Conservation (phyloP, 2,888 invertebrate species). For the Elegia similella region DNA sequence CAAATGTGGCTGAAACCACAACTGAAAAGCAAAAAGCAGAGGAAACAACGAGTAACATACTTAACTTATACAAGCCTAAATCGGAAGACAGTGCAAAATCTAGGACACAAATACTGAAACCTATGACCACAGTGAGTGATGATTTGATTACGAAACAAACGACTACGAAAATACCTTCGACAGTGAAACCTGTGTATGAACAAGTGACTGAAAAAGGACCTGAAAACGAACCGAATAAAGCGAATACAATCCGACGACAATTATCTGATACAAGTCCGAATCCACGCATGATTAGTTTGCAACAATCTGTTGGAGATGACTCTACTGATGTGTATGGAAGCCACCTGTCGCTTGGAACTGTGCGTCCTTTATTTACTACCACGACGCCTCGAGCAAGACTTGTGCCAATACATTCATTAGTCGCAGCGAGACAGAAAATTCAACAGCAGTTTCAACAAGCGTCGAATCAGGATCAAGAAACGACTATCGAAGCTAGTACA, state of each 20-base stretch:
- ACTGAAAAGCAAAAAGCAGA: conserved; percentile 52
- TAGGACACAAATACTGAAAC: conserved; percentile 62
- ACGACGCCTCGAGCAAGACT: conserved; percentile 80
- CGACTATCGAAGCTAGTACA: conserved; percentile 76
- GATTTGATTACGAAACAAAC: conserved; percentile 67
- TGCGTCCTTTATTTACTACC: conserved; percentile 86
- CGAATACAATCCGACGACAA: conserved; percentile 84
- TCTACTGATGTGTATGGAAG: conserved; percentile 86
- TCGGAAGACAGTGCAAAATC: conserved; percentile 51
- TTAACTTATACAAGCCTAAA: conserved; percentile 60
- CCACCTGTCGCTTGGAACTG: conserved; percentile 83
- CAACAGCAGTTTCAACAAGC: conserved; percentile 70
- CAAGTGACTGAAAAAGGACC: conserved; percentile 68
- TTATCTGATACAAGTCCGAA: conserved; percentile 79
- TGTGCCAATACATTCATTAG: conserved; percentile 74
- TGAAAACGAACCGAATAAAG: conserved; percentile 59
- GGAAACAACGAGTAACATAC: conserved; percentile 59
- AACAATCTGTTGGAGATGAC: conserved; percentile 84
- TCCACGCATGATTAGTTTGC: conserved; percentile 79
- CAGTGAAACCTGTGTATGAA: conserved; percentile 80
- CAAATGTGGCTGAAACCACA: conserved; percentile 40
- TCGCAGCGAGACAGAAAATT: conserved; percentile 73
- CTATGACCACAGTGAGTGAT: conserved; percentile 53
- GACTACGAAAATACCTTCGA: conserved; percentile 59
- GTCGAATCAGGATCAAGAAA: conserved; percentile 63